These are phyloP conservation scores for Sinonovacula constricta DNA, from an alignment of 1,140 invertebrate genomes.

Conservation along the genomic window DNA sequence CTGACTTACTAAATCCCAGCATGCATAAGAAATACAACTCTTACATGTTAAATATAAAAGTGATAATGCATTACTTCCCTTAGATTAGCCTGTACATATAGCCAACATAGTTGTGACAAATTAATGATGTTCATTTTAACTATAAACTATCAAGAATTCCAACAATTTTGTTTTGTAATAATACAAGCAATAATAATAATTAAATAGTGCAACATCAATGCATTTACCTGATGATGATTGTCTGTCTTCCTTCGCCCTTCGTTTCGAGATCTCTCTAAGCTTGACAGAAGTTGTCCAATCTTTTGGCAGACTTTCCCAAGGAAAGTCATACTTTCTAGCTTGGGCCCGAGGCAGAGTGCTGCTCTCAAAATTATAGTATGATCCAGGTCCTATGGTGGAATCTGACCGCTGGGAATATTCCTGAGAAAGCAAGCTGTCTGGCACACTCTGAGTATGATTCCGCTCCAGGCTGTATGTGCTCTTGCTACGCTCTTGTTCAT, in stretches of 20 bases:
- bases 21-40: too few relatives aligned
- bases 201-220: too few relatives aligned
- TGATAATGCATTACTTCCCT: too few relatives aligned
- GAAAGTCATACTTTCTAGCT: conserved; percentile 69
- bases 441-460: conserved; percentile 59
- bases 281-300: conserved; percentile 76
- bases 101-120: neutral
- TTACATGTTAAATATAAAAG: too few relatives aligned
- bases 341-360: conserved; percentile 70
- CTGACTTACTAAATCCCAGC: too few relatives aligned
- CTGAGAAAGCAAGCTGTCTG: conserved; percentile 54
- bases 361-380: conserved; percentile 73
- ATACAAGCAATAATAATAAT: too few relatives aligned
- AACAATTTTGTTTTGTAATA: conserved; percentile 1
- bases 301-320: conserved; percentile 74
- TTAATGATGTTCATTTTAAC: neutral
- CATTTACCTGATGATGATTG: conserved; percentile 74
- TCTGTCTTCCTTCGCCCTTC: conserved; percentile 67
- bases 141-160: neutral
- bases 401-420: conserved; percentile 39
- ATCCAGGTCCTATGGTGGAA: conserved; percentile 64
- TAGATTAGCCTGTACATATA: neutral
- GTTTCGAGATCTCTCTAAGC: conserved; percentile 71
- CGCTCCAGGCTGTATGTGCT: conserved; percentile 34
- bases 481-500: conserved; percentile 31